These are phyloP conservation scores for Argynnis bischoffii DNA, from an alignment of 2,888 invertebrate genomes.

Conservation along the genomic window DNA sequence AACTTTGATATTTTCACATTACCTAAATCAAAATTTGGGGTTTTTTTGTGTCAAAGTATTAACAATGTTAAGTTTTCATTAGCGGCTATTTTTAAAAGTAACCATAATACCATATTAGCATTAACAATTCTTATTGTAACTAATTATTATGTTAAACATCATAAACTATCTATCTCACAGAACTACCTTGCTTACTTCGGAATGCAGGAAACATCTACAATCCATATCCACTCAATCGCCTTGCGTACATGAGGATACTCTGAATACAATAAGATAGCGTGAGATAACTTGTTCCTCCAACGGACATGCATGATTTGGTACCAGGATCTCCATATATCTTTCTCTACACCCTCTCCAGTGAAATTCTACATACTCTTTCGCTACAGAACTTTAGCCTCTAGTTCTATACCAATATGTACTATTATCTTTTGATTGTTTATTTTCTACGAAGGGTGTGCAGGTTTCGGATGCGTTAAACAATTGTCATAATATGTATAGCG, in stretches of 20 bases:
- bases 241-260: conserved; percentile 5
- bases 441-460: background rate
- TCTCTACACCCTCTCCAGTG: background rate
- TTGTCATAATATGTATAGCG: conserved; percentile 18
- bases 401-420: background rate
- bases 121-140: too few species aligned
- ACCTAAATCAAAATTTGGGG: too few species aligned
- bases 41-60: too few species aligned
- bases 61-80: too few species aligned
- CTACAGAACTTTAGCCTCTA: background rate
- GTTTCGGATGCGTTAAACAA: conserved; percentile 10
- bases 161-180: background rate
- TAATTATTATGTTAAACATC: background rate
- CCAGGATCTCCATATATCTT: conserved; percentile 19
- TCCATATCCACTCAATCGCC: conserved; percentile 11
- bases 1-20: too few species aligned
- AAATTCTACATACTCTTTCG: background rate
- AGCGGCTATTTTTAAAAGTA: too few species aligned
- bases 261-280: conserved; percentile 13
- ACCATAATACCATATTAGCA: too few species aligned
- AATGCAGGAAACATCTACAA: conserved; percentile 11
- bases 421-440: background rate
- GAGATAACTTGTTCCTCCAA: conserved; percentile 15
- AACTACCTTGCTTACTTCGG: background rate
- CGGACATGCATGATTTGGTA: conserved; percentile 17